Conservation (phyloP, 2,113 vertebrate genomes). For the Astur gentilis region DNA sequence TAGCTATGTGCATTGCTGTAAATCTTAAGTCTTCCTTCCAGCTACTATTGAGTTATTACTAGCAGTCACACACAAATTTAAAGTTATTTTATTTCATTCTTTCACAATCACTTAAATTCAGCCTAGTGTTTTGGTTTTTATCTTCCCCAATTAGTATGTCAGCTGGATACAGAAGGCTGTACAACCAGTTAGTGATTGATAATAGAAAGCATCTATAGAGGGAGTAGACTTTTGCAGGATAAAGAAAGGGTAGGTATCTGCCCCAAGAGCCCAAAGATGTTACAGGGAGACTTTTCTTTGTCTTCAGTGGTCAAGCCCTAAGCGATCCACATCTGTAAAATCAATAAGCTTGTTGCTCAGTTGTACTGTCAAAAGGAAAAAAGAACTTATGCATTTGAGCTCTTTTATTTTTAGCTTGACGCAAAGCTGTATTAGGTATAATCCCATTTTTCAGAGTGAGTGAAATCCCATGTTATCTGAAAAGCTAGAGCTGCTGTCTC, state of each 20-base stretch:
- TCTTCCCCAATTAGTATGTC: not conserved
- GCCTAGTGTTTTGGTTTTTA: not conserved
- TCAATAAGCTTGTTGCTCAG: not conserved
- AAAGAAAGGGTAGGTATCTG: not conserved
- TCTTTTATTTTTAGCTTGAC: not conserved
- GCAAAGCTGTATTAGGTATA: constrained; percentile 13
- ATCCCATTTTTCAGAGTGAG: constrained; percentile 34
- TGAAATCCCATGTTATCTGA: not conserved
- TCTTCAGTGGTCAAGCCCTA: not conserved
- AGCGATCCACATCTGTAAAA: not conserved
- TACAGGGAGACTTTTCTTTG: not conserved
- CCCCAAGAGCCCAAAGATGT: not conserved
- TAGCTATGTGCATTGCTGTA: not conserved
- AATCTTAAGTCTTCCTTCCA: not conserved
- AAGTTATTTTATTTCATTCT: not conserved
- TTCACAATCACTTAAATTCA: not conserved
- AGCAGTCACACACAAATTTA: not conserved
- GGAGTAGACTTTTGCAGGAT: not conserved
- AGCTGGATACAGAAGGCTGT: not conserved
- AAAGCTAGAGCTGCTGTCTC: not conserved
- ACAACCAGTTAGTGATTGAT: not conserved
- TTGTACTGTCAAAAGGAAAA: not conserved
- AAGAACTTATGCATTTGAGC: not conserved
- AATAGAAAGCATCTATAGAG: not conserved
- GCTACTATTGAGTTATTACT: not conserved